Evolutionary conservation across 2,888 invertebrate species (phyloP), one percentile per base, ranked within the genome.

Genomic region (Serrognathus titanus): DNA sequence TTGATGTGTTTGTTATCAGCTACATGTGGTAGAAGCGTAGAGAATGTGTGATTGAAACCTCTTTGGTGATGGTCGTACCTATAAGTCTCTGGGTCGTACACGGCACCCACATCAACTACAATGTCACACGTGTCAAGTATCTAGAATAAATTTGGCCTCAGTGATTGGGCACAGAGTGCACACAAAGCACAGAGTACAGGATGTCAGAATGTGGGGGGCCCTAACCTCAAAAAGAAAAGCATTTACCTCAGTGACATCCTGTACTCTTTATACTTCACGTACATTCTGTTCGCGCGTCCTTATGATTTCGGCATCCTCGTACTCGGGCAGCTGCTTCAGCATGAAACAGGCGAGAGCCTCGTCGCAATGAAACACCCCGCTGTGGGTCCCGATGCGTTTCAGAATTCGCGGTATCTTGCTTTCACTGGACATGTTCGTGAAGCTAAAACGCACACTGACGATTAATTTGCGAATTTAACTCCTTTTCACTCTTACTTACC

Each of bases 21-120:
- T 40, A 86, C 65, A 57, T 86, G 85, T 0, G 88, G 87, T 5
- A 79, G 77, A 10, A 92, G 67, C 0, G 83, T 80, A 59, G 85
- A 85, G 40, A 92, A 77, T 0, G 88, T 86, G 46, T 87, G 84
- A 41, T 78, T 78, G 68, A 93, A 93, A 12, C 82, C 82, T 55
- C 86, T 84, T 78, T 99, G 98, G 75, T 99, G 99, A 76, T 99
- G 99, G 75, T 99, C 99, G 76, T 90, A 99, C 60, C 90, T 82
- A 59, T 88, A 84, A 56, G 75, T 85, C 0, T 79, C 78, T 53
- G 89, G 89, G 75, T 97, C 85, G 75, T 90, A 99, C 11, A 83
- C 83, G 1, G 86, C 90, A 2, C 98, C 98, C 3, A 98, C 97
- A 79, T 99, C 98, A 0, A 99, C 89, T 0, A 99, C 94, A 63